Base-by-base conservation (phyloP, 1,140 invertebrate species). In the Subanguina moxae region DNA sequence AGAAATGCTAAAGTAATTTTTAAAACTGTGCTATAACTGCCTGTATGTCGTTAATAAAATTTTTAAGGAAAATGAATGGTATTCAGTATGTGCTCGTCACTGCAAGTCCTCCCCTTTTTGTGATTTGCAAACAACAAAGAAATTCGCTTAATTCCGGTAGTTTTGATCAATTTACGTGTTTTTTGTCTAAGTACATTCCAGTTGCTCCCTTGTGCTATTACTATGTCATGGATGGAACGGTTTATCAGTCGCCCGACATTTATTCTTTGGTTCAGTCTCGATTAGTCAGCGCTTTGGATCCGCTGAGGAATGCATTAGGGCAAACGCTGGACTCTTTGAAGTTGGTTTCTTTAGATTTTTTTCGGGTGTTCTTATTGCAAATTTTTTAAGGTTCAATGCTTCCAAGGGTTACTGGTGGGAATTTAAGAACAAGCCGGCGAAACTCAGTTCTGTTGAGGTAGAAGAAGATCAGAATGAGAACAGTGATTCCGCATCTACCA, bases 221-320 rank as follows among this genome's bases (percentile, higher is more conserved):
- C 84, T 97, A 98, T 82, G 94, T 97, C 59, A 91, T 97, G 80
- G 93, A 91, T 70, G 95, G 95, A 52, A 89, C 90, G 74, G 90
- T 97, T 1, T 97, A 97, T 83, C 93, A 97, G 85, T 93, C 93
- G 46, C 95, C 95, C 25, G 94, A 97, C 85, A 84, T 98, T 43
- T 89, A 89, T 46, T 93, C 93, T 32, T 57, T 71, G 23, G 87
- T 97, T 38, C 96, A 95, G 84, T 95, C 93, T 0, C 88, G 94
- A 87, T 80, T 97, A 84, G 91, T 94, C 87, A 86, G 87, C 84
- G 46, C 59, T 21, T 59, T 76, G 43, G 72, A 78, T 32, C 65
- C 78, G 28, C 46, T 80, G 57, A 74, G 63, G 19, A 65, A 68
- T n/a, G 77, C 77, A 0, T 71, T 78, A 11, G 25, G 19, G 8